A percentile compares a stretch with the other conserved stretches of the same genome.
phyloP scores from a whole-genome alignment of 1,140 invertebrate genomes.

The Diorhabda elongata region DNA sequence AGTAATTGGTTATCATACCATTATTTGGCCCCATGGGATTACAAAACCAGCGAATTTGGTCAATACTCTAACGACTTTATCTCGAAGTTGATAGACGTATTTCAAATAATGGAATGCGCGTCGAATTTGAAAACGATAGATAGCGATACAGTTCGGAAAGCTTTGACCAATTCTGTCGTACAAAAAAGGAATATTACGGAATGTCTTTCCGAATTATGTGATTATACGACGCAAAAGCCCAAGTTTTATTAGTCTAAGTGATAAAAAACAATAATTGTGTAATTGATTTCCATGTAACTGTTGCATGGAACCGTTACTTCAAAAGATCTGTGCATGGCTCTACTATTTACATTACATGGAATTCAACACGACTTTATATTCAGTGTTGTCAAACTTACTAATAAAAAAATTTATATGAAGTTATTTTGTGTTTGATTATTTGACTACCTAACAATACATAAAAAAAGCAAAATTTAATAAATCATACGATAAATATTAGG shows the following conservation, averaged over 20 bases:
- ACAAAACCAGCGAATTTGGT: conserved; percentile 72
- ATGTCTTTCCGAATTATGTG: conserved; percentile 51
- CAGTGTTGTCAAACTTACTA: too few species aligned
- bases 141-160: conserved; percentile 55
- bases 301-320: too few species aligned
- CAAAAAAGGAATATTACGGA: conserved; percentile 52
- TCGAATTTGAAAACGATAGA: conserved; percentile 60
- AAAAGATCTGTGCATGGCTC: too few species aligned
- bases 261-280: too few species aligned
- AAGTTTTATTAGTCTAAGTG: conserved; percentile 48
- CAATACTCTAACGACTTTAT: conserved; percentile 62
- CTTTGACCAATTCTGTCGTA: conserved; percentile 53
- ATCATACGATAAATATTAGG: too few species aligned
- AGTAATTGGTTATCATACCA: conserved; percentile 76
- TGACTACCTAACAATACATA: too few species aligned
- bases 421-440: too few species aligned
- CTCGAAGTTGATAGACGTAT: conserved; percentile 63
- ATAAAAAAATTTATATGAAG: too few species aligned
- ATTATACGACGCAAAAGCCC: conserved; percentile 43
- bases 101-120: conserved; percentile 60
- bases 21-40: conserved; percentile 71
- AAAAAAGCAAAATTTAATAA: too few species aligned
- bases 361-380: too few species aligned
- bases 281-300: too few species aligned
- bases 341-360: too few species aligned